Percentiles rank a stretch among this genome's conserved stretches.
These are phyloP conservation scores for Typhlichthys eigenmanni DNA, from an alignment of 2,797 vertebrate genomes.

Conservation along the genomic window DNA sequence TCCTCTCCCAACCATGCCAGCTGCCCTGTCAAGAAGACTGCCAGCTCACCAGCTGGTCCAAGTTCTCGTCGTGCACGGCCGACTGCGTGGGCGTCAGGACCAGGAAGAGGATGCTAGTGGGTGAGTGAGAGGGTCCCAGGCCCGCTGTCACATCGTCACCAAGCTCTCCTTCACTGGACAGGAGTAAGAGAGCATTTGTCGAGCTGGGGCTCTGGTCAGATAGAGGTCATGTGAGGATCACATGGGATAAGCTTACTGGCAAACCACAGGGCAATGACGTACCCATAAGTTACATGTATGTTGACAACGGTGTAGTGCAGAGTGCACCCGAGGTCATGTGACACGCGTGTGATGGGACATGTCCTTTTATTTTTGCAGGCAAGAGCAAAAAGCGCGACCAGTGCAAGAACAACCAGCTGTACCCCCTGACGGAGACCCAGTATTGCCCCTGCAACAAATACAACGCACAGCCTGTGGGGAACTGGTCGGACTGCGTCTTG, in stretches of 20 bases:
- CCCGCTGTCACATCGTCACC: background rate
- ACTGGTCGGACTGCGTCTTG: slow-evolving; percentile 96
- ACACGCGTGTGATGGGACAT: background rate
- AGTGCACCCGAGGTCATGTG: background rate
- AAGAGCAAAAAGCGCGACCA: slow-evolving; percentile 96
- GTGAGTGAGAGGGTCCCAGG: slow-evolving; percentile 66
- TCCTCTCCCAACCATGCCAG: slow-evolving; percentile 89
- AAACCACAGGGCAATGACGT: background rate
- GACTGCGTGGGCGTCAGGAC: slow-evolving; percentile 92
- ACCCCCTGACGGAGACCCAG: slow-evolving; percentile 75
- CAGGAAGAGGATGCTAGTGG: slow-evolving; percentile 87
- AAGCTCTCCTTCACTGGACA: no score
- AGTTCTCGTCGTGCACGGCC: slow-evolving; percentile 90
- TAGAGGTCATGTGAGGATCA: background rate
- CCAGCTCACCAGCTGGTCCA: slow-evolving; percentile 94
- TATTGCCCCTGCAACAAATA: slow-evolving; percentile 45
- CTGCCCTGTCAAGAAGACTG: slow-evolving; percentile 96
- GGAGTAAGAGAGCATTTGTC: no score
- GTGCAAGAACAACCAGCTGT: slow-evolving; percentile 90
- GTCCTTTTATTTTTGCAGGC: slow-evolving; percentile 69
- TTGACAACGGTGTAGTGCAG: background rate
- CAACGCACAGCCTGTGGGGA: slow-evolving; percentile 92
- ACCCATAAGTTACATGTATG: no score
- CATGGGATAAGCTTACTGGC: background rate
- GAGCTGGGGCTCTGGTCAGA: background rate